phyloP scores from a whole-genome alignment of 1,140 invertebrate species.

The Eumeta japonica region DNA sequence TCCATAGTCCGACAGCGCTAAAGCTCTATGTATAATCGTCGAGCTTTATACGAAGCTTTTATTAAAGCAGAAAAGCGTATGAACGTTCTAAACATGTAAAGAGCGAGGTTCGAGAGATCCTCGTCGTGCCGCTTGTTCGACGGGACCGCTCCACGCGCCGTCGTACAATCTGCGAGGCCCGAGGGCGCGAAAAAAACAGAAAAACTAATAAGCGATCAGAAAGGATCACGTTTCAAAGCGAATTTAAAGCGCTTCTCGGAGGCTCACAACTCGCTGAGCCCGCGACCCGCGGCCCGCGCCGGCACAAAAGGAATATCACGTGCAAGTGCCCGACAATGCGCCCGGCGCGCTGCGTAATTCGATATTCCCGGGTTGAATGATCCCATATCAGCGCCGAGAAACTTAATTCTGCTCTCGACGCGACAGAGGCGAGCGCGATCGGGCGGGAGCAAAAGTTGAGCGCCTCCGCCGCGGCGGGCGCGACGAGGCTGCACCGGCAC shows the following conservation, averaged over 20 bases:
- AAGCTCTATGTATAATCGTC: too few species aligned
- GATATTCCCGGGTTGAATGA: constrained; percentile 54
- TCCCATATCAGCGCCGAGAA: constrained; percentile 52
- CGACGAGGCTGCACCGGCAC: neutral
- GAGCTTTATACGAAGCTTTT: too few species aligned
- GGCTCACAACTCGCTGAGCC: constrained; percentile 3
- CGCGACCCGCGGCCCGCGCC: constrained; percentile 7
- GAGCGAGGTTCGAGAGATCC: too few species aligned
- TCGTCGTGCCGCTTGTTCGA: too few species aligned
- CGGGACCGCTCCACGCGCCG: too few species aligned
- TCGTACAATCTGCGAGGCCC: too few species aligned
- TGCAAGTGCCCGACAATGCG: constrained; percentile 48
- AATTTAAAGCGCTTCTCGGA: neutral
- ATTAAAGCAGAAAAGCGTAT: too few species aligned
- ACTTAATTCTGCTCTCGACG: constrained; percentile 52
- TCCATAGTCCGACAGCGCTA: too few species aligned
- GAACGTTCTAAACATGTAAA: too few species aligned
- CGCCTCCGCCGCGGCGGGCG: constrained; percentile 33
- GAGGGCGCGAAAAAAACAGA: constrained; percentile 2
- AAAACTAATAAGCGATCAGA: constrained; percentile 6
- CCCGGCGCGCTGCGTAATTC: constrained; percentile 47
- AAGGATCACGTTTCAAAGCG: constrained; percentile 5
- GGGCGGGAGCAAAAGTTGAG: constrained; percentile 55
- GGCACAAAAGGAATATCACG: constrained; percentile 42
- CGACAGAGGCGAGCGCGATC: constrained; percentile 50